Conservation (phyloP, 2,113 vertebrate genomes). For the Forbesichthys papilliferus region DNA sequence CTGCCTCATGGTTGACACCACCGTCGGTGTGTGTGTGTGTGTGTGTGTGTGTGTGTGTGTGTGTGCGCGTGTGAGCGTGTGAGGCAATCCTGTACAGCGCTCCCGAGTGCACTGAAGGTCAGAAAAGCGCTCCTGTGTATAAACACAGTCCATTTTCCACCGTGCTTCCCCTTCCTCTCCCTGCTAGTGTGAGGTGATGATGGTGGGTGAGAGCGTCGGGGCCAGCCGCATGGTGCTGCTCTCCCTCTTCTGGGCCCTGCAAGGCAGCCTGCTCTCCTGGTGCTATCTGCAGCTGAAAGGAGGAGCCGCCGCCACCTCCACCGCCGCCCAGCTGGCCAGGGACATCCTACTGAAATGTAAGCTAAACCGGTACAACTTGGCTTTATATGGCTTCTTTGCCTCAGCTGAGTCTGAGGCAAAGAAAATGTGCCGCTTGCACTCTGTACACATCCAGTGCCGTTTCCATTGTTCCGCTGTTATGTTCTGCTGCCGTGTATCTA, state of each 20-base stretch:
- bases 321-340: conserved; percentile 77
- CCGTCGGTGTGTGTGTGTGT: no score
- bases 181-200: conserved; percentile 88
- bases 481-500: no score
- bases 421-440: no score
- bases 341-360: conserved; percentile 90
- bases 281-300: conserved; percentile 93
- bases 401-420: no score
- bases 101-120: no score
- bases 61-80: no score
- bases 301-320: conserved; percentile 54
- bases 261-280: conserved; percentile 95
- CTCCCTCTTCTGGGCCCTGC: conserved; percentile 94
- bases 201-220: conserved; percentile 75
- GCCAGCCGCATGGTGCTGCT: conserved; percentile 83
- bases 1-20: no score
- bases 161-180: neutral
- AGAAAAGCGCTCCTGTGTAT: no score
- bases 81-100: no score
- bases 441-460: no score
- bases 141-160: neutral
- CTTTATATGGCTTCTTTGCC: neutral
- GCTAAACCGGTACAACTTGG: conserved; percentile 38
- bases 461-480: no score
- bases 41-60: no score